phyloP scores from a whole-genome alignment of 2,113 vertebrate species.

The Zapus hudsonius region DNA sequence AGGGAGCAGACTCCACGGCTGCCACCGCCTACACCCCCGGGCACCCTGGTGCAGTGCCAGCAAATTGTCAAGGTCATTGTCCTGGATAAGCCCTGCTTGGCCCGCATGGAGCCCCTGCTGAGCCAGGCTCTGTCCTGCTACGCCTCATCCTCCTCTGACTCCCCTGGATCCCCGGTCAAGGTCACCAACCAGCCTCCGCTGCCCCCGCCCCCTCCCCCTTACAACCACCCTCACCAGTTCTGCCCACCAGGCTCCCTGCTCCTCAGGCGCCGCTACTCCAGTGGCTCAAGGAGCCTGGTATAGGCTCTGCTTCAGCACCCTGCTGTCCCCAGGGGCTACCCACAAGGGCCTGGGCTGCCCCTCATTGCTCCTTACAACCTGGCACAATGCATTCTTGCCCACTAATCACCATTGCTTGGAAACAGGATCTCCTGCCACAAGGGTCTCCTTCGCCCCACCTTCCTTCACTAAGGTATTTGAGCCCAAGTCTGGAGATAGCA shows the following conservation, averaged over 20 bases:
- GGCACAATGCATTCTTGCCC: not conserved
- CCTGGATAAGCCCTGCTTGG: conserved; percentile 96
- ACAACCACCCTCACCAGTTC: conserved; percentile 98
- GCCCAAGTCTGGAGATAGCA: not conserved
- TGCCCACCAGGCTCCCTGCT: conserved; percentile 95
- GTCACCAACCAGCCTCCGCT: conserved; percentile 93
- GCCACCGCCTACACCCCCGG: conserved; percentile 90
- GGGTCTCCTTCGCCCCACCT: not conserved
- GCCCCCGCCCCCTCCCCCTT: conserved; percentile 95
- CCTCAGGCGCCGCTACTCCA: conserved; percentile 94
- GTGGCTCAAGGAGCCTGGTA: conserved; percentile 95
- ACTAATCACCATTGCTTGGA: not conserved
- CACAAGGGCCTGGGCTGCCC: not conserved
- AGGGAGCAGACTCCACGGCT: conserved; percentile 87
- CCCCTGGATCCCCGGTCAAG: conserved; percentile 88
- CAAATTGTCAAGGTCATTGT: conserved; percentile 99
- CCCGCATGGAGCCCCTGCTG: conserved; percentile 95
- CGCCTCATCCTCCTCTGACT: conserved; percentile 93
- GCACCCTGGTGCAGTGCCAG: conserved; percentile 98
- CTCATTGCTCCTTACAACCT: not conserved
- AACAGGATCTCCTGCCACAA: conserved; percentile 40
- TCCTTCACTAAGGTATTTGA: not conserved
- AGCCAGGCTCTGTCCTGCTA: conserved; percentile 95
- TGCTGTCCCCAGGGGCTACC: not conserved
- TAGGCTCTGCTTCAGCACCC: conserved; percentile 80